These are phyloP conservation scores for Euproctis similis DNA, from an alignment of 2,888 invertebrate species.

Conservation along the genomic window DNA sequence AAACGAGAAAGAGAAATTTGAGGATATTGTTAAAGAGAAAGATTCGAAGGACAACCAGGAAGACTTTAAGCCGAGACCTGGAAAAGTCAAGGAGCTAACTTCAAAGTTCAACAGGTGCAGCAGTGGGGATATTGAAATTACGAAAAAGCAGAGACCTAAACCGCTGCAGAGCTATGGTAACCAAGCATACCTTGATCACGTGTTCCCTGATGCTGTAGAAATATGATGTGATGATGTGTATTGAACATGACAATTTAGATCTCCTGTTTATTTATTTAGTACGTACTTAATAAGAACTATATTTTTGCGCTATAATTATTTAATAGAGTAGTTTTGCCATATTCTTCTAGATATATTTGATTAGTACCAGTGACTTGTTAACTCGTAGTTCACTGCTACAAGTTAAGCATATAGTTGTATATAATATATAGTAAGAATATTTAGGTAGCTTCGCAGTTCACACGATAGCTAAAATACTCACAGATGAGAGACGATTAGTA, in stretches of 20 bases:
- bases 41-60: slow-evolving; percentile 12
- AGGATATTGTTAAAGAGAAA: slow-evolving; percentile 24
- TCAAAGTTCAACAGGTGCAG: slow-evolving; percentile 58
- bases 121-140: slow-evolving; percentile 35
- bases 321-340: slow-evolving; percentile 33
- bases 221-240: slow-evolving; percentile 37
- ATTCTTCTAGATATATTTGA: slow-evolving; percentile 26
- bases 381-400: slow-evolving; percentile 15
- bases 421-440: slow-evolving; percentile 9
- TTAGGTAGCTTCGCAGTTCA: slow-evolving; percentile 26
- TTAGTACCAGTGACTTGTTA: too few species aligned
- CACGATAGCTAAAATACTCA: too few species aligned
- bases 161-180: slow-evolving; percentile 75
- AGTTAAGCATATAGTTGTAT: slow-evolving; percentile 21
- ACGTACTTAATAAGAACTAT: slow-evolving; percentile 24
- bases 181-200: slow-evolving; percentile 77
- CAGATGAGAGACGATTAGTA: slow-evolving; percentile 6
- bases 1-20: slow-evolving; percentile 33
- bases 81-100: slow-evolving; percentile 66
- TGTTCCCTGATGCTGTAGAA: slow-evolving; percentile 75
- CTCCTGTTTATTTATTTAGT: slow-evolving; percentile 25
- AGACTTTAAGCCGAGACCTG: slow-evolving; percentile 50
- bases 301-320: slow-evolving; percentile 31
- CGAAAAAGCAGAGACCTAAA: slow-evolving; percentile 69
- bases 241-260: slow-evolving; percentile 26